A percentile compares a stretch with the other conserved stretches of the same genome.
Evolutionary conservation across 2,888 invertebrate species (phyloP).

Genomic region (Halictus quadricinctus): DNA sequence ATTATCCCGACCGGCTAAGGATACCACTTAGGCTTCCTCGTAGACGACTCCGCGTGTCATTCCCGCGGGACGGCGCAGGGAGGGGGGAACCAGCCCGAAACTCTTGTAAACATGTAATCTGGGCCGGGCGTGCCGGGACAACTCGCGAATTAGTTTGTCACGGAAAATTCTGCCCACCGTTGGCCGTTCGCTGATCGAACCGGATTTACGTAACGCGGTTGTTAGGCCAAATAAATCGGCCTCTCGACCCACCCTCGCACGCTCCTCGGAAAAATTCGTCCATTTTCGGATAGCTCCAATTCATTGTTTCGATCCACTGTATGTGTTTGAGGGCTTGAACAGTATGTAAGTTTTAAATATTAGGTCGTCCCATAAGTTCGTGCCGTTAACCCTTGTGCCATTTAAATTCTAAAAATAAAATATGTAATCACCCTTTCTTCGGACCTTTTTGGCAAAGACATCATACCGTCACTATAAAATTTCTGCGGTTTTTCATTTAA

Average conservation of each 20-base stretch:
- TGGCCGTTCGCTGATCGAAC: background rate
- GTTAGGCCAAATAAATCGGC: constrained; percentile 2
- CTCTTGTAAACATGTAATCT: constrained; percentile 43
- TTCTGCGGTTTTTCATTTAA: too few relatives aligned
- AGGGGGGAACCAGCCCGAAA: background rate
- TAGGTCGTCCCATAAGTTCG: too few relatives aligned
- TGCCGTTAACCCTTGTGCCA: too few relatives aligned
- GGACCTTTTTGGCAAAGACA: too few relatives aligned
- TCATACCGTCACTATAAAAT: too few relatives aligned
- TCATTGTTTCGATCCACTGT: too few relatives aligned
- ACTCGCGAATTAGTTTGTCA: constrained; percentile 44
- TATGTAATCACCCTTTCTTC: too few relatives aligned
- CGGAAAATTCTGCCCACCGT: constrained; percentile 36
- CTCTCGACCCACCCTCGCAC: too few relatives aligned
- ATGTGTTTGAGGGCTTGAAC: too few relatives aligned
- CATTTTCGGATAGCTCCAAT: background rate
- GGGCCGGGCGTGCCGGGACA: background rate
- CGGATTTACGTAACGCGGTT: constrained; percentile 27
- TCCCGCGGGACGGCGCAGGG: constrained; percentile 5
- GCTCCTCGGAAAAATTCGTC: background rate
- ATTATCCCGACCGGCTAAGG: constrained; percentile 24
- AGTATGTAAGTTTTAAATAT: too few relatives aligned
- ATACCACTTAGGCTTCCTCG: constrained; percentile 20
- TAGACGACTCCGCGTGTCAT: constrained; percentile 33
- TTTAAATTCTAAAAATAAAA: too few relatives aligned